Percentiles rank a stretch among this genome's conserved stretches.
phyloP scores from a whole-genome alignment of 2,113 vertebrate species.

The Bubo bubo region DNA sequence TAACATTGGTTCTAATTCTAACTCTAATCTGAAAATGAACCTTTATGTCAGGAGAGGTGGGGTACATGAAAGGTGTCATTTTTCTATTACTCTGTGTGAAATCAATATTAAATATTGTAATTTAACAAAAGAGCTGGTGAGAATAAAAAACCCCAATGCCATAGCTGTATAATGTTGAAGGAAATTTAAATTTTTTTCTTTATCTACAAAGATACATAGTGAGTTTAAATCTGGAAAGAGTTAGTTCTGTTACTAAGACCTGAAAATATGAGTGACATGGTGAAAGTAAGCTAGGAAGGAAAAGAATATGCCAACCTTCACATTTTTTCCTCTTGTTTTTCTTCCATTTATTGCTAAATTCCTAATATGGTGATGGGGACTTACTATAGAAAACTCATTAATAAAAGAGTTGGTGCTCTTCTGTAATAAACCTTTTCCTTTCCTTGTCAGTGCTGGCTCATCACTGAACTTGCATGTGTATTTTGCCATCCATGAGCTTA shows the following conservation, averaged over 20 bases:
- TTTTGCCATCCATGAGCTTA: neutral
- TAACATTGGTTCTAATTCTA: neutral
- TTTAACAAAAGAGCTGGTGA: neutral
- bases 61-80: neutral
- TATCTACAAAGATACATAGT: neutral
- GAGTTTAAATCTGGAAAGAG: neutral
- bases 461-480: neutral
- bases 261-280: neutral
- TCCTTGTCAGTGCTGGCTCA: neutral
- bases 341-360: neutral
- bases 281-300: neutral
- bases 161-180: neutral
- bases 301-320: neutral
- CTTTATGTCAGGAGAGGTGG: neutral
- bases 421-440: neutral
- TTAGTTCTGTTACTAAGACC: neutral
- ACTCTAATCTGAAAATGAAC: neutral
- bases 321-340: neutral
- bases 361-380: neutral
- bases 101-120: neutral
- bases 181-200: neutral
- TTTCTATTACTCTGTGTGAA: neutral
- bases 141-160: accelerated
- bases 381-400: neutral
- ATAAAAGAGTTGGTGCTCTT: neutral